phyloP scores from a whole-genome alignment of 2,797 vertebrate genomes.

The Karalla daura region DNA sequence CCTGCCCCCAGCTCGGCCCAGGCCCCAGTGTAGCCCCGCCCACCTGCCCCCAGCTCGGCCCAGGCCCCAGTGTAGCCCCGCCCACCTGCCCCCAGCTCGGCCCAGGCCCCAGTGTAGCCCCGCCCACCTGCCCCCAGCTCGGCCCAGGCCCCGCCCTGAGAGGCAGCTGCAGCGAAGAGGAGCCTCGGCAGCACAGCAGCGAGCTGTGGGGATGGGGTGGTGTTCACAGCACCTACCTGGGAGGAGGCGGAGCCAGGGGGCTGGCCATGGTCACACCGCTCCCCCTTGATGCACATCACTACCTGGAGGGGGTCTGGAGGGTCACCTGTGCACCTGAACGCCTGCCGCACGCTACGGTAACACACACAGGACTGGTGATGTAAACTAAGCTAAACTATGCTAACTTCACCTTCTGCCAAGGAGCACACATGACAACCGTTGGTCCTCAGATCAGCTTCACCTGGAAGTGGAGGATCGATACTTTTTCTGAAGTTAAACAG shows the following conservation, averaged over 20 bases:
- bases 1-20: slow-evolving; percentile 5
- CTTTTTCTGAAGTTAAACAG: no score
- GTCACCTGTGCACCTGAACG: slow-evolving; percentile 86
- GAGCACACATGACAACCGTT: no score
- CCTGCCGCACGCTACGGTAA: slow-evolving; percentile 57
- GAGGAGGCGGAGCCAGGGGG: slow-evolving; percentile 82
- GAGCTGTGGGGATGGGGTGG: slow-evolving; percentile 75
- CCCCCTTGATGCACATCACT: slow-evolving; percentile 88
- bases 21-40: slow-evolving; percentile 40
- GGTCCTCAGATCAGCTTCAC: no score
- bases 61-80: slow-evolving; percentile 35
- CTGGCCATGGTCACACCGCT: slow-evolving; percentile 91
- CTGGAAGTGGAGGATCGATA: no score
- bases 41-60: slow-evolving; percentile 1
- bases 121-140: slow-evolving; percentile 17
- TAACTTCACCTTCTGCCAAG: no score
- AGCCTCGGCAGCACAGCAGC: slow-evolving; percentile 66
- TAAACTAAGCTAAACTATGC: background rate
- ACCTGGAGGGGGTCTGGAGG: slow-evolving; percentile 93
- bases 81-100: slow-evolving; percentile 18
- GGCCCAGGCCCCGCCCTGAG: slow-evolving; percentile 21
- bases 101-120: slow-evolving; percentile 37
- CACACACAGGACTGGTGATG: background rate
- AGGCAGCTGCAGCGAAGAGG: background rate
- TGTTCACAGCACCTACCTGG: slow-evolving; percentile 65